Evolutionary conservation across 2,113 vertebrate species (phyloP).

Genomic region (Pholis gunnellus): DNA sequence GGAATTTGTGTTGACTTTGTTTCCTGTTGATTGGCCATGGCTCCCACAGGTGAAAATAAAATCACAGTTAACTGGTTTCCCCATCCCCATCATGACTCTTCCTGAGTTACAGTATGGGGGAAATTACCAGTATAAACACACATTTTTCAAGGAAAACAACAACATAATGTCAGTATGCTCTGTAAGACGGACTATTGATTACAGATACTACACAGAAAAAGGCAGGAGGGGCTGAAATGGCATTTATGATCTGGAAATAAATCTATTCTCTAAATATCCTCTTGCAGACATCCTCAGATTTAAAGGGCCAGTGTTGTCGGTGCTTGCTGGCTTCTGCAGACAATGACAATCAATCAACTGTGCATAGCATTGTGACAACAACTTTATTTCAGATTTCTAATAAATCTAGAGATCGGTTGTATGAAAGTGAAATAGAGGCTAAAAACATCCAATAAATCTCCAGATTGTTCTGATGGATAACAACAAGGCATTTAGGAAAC

Average conservation of each 20-base stretch:
- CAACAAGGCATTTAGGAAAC: conserved; percentile 10
- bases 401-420: conserved; percentile 20
- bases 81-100: background rate
- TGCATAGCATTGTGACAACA: background rate
- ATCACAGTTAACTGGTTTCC: conserved; percentile 7
- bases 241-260: conserved; percentile 5
- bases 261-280: conserved; percentile 9
- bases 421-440: conserved; percentile 11
- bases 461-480: background rate
- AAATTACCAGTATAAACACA: conserved; percentile 1
- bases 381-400: background rate
- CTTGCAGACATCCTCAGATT: background rate
- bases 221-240: background rate
- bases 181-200: background rate
- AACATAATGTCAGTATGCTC: background rate
- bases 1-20: conserved; percentile 1
- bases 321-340: conserved; percentile 1
- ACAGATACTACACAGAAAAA: background rate
- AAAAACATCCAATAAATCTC: conserved; percentile 40
- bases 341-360: background rate
- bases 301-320: background rate
- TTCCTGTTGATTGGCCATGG: conserved; percentile 1
- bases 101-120: background rate
- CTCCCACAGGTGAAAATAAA: conserved; percentile 5
- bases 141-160: conserved; percentile 12